Conservation (phyloP, 1,140 invertebrate genomes). For the Lepidurus apus region DNA sequence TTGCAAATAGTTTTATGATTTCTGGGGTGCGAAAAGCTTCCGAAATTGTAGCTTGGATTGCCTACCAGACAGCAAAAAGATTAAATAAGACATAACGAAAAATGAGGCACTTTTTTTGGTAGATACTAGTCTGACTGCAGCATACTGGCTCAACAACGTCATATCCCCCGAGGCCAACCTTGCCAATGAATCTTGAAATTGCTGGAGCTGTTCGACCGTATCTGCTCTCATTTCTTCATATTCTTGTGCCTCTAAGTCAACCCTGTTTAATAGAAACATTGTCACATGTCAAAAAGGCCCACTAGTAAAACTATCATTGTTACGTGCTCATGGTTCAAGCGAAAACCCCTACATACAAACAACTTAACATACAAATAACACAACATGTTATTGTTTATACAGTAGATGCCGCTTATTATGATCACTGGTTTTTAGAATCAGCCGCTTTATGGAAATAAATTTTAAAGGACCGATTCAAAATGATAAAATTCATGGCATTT, state of each 20-base stretch:
- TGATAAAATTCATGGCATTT: too few relatives aligned
- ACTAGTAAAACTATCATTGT: too few relatives aligned
- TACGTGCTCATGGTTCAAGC: too few relatives aligned
- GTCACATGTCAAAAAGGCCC: neutral
- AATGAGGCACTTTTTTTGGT: slow-evolving; percentile 34
- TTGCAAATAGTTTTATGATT: slow-evolving; percentile 69
- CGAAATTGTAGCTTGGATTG: slow-evolving; percentile 69
- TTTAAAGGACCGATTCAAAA: too few relatives aligned
- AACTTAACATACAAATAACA: too few relatives aligned
- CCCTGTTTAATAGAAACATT: slow-evolving; percentile 46
- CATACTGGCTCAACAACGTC: slow-evolving; percentile 61
- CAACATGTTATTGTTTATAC: too few relatives aligned
- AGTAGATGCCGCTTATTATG: too few relatives aligned
- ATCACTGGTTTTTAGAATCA: too few relatives aligned
- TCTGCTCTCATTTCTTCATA: slow-evolving; percentile 67
- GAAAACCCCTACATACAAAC: too few relatives aligned
- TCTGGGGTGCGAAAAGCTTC: slow-evolving; percentile 71
- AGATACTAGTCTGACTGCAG: slow-evolving; percentile 59
- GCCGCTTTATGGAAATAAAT: too few relatives aligned
- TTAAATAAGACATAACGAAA: neutral
- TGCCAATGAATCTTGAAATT: slow-evolving; percentile 62
- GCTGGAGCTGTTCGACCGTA: slow-evolving; percentile 67
- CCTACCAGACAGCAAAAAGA: slow-evolving; percentile 47
- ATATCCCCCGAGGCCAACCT: slow-evolving; percentile 64
- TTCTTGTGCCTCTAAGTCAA: slow-evolving; percentile 58